Evolutionary conservation across 2,888 invertebrate species (phyloP).

Genomic region (Steinernema scapterisci): DNA sequence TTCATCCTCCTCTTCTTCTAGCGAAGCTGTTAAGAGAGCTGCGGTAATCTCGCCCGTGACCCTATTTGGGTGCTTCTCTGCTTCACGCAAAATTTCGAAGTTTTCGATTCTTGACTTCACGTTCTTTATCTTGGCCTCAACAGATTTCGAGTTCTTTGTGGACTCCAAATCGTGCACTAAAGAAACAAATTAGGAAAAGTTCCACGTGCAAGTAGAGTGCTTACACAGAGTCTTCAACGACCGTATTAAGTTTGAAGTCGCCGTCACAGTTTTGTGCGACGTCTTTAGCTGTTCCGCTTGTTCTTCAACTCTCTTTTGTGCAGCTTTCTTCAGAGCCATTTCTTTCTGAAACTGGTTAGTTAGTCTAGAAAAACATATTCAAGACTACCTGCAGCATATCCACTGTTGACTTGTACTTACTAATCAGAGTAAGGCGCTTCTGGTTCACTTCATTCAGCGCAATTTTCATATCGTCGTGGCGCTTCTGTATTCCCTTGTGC

Average conservation of each 20-base stretch:
- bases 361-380: not conserved
- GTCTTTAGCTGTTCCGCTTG: not conserved
- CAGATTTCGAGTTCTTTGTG: not conserved
- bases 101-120: not conserved
- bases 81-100: not conserved
- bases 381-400: not conserved
- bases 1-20: not conserved
- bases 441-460: not conserved
- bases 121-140: not conserved
- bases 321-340: not conserved
- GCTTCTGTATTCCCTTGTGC: not conserved
- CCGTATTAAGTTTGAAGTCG: not conserved
- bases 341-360: not conserved
- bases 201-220: not conserved
- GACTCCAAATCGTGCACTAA: not conserved
- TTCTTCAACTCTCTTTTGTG: not conserved
- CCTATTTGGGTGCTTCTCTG: constrained; percentile 2
- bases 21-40: not conserved
- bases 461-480: not conserved
- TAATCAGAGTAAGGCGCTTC: not conserved
- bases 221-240: not conserved
- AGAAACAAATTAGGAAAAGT: not conserved
- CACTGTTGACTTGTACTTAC: not conserved
- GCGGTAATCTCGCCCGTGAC: not conserved
- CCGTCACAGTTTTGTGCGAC: not conserved